phyloP scores from a whole-genome alignment of 2,797 vertebrate genomes.

The Gadopsis marmoratus region DNA sequence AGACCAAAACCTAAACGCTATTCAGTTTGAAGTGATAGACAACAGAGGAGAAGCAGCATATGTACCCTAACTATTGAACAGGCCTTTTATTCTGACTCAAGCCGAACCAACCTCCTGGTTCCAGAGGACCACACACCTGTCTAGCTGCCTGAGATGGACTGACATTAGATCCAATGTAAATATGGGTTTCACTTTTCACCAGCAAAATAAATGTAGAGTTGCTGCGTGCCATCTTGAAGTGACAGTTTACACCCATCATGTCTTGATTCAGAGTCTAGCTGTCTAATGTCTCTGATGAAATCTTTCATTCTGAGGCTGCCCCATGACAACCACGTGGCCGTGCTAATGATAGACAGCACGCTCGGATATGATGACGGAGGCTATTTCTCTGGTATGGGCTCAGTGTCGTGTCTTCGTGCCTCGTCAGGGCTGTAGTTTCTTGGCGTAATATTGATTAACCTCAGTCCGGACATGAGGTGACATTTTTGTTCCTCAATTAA shows the following conservation, averaged over 20 bases:
- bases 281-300: constrained; percentile 57
- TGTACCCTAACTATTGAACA: background rate
- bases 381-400: background rate
- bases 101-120: background rate
- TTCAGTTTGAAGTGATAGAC: background rate
- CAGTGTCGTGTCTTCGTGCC: background rate
- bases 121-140: background rate
- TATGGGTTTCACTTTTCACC: constrained; percentile 27
- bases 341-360: constrained; percentile 42
- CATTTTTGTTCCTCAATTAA: too few species aligned
- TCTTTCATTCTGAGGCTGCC: constrained; percentile 47
- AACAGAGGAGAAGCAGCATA: background rate
- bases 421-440: background rate
- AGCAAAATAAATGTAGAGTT: constrained; percentile 6
- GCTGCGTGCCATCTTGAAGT: constrained; percentile 25
- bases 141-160: background rate
- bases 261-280: constrained; percentile 47
- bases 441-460: background rate
- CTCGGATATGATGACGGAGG: constrained; percentile 2
- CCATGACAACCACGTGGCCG: constrained; percentile 49
- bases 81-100: background rate
- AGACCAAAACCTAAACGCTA: background rate
- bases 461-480: too few species aligned
- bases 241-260: constrained; percentile 40
- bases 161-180: background rate